Percentiles rank a stretch among this genome's conserved stretches.
phyloP scores from a whole-genome alignment of 2,113 vertebrate species.

The Myxocyprinus asiaticus region DNA sequence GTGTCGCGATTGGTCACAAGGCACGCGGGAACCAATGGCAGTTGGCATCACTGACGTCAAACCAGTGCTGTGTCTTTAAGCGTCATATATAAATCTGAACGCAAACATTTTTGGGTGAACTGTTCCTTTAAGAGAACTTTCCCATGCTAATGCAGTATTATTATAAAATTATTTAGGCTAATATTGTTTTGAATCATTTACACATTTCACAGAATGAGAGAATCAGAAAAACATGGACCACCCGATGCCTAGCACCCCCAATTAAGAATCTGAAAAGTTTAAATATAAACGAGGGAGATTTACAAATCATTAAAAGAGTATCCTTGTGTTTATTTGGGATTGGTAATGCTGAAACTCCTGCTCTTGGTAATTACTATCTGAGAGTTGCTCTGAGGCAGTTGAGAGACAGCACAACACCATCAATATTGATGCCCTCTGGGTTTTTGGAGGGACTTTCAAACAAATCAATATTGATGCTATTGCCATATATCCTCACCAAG shows the following conservation, averaged over 20 bases:
- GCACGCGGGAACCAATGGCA: too few relatives aligned
- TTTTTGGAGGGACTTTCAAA: constrained; percentile 73
- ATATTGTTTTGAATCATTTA: too few relatives aligned
- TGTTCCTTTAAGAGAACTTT: too few relatives aligned
- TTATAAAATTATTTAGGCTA: too few relatives aligned
- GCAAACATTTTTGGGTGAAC: too few relatives aligned
- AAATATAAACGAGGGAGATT: neutral
- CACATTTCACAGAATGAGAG: too few relatives aligned
- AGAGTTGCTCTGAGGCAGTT: constrained; percentile 59
- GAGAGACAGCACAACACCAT: constrained; percentile 68
- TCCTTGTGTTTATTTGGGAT: constrained; percentile 44
- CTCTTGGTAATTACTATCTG: constrained; percentile 65
- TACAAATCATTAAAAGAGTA: neutral
- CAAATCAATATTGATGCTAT: constrained; percentile 80
- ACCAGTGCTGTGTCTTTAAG: too few relatives aligned
- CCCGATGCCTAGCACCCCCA: neutral
- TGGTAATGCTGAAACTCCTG: constrained; percentile 56
- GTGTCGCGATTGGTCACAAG: too few relatives aligned
- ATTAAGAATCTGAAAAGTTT: neutral
- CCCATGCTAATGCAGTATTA: too few relatives aligned
- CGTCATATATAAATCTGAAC: too few relatives aligned
- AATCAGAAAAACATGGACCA: too few relatives aligned
- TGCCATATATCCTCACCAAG: constrained; percentile 69
- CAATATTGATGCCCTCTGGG: constrained; percentile 77
- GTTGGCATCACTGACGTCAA: too few relatives aligned